phyloP scores from a whole-genome alignment of 1,140 invertebrate species.

The Onthophagus taurus region DNA sequence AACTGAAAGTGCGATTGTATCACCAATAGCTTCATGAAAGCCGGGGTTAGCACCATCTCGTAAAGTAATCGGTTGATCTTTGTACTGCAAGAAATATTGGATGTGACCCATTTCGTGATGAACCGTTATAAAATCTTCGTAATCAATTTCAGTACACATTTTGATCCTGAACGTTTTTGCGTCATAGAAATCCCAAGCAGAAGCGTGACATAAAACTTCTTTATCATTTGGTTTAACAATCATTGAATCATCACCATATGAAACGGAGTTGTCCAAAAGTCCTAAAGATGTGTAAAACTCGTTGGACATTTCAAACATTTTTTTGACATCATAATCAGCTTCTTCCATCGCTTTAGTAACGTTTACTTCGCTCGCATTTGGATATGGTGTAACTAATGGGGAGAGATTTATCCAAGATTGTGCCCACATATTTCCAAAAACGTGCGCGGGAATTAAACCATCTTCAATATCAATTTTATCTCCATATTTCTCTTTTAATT shows the following conservation, averaged over 20 bases:
- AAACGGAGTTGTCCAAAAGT: constrained; percentile 35
- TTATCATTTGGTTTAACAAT: constrained; percentile 54
- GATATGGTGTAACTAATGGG: constrained; percentile 62
- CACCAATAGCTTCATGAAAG: constrained; percentile 66
- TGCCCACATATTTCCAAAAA: constrained; percentile 78
- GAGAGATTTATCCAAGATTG: constrained; percentile 75
- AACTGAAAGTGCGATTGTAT: constrained; percentile 55
- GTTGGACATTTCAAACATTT: constrained; percentile 41
- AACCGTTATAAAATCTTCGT: constrained; percentile 56
- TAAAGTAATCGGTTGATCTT: constrained; percentile 53
- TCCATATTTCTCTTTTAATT: constrained; percentile 43
- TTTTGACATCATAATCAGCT: constrained; percentile 40
- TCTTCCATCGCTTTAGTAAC: constrained; percentile 57
- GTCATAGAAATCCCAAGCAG: constrained; percentile 72
- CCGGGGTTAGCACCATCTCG: constrained; percentile 64
- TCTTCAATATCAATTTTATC: constrained; percentile 29
- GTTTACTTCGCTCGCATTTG: constrained; percentile 59
- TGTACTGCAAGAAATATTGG: constrained; percentile 64
- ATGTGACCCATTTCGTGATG: constrained; percentile 77
- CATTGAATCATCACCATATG: constrained; percentile 32
- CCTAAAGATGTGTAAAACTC: constrained; percentile 45
- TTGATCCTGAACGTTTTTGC: constrained; percentile 64
- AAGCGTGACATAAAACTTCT: constrained; percentile 63
- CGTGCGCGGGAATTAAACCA: constrained; percentile 37
- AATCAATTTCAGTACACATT: constrained; percentile 62